Evolutionary conservation across 2,113 vertebrate species (phyloP).

Genomic region (Leucopsar rothschildi): DNA sequence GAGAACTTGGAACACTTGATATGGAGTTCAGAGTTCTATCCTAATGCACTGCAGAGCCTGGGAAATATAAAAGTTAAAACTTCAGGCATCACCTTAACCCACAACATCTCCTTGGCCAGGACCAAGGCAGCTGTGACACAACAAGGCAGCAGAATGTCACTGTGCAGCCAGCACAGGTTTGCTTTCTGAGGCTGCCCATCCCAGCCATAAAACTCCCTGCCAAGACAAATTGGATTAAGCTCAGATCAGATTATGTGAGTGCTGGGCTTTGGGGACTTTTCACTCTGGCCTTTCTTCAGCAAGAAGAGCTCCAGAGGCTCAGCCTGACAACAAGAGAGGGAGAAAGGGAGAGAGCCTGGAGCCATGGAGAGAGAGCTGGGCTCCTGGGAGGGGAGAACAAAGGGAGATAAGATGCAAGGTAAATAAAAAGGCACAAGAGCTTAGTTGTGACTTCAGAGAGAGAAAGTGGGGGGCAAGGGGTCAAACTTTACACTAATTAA

Average conservation of each 20-base stretch:
- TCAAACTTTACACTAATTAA: slow-evolving; percentile 11
- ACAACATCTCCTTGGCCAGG: background rate
- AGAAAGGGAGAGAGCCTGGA: background rate
- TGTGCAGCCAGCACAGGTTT: background rate
- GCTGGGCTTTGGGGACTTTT: slow-evolving; percentile 7
- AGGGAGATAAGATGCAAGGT: background rate
- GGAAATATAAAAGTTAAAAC: background rate
- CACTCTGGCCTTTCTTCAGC: background rate
- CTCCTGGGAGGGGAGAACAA: background rate
- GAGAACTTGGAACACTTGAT: background rate
- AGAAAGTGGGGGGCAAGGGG: background rate
- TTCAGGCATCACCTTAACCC: background rate
- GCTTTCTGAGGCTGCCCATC: background rate
- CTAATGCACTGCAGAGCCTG: background rate
- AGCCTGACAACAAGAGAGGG: background rate
- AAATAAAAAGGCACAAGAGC: slow-evolving; percentile 5
- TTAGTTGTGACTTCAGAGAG: background rate
- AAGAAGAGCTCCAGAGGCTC: background rate
- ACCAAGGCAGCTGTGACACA: background rate
- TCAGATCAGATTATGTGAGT: background rate
- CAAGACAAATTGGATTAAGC: slow-evolving; percentile 20
- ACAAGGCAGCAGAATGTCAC: background rate
- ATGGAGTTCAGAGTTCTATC: background rate
- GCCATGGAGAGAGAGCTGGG: background rate
- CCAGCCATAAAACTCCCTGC: background rate